phyloP scores from a whole-genome alignment of 2,113 vertebrate genomes.

The Pituophis catenifer region DNA sequence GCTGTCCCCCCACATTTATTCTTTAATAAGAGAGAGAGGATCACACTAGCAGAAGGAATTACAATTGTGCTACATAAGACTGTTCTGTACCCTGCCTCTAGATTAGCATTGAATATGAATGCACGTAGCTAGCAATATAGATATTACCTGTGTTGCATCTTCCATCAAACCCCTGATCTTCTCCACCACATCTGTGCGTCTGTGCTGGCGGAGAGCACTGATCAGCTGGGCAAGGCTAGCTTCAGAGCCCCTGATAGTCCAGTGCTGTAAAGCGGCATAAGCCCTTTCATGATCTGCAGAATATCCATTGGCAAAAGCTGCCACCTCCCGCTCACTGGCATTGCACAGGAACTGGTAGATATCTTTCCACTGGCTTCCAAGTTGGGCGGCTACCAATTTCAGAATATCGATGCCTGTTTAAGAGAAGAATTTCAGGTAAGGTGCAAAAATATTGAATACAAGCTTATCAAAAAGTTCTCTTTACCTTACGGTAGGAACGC shows the following conservation, averaged over 20 bases:
- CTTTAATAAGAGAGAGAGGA: not conserved
- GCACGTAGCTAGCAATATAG: not conserved
- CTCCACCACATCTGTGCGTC: slow-evolving; percentile 93
- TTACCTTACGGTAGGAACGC: not conserved
- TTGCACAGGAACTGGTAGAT: slow-evolving; percentile 92
- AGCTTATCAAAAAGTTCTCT: too few relatives aligned
- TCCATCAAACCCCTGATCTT: slow-evolving; percentile 95
- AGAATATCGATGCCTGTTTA: slow-evolving; percentile 89
- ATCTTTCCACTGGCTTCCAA: slow-evolving; percentile 93
- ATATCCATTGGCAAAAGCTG: slow-evolving; percentile 89
- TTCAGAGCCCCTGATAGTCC: slow-evolving; percentile 89
- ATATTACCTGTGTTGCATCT: slow-evolving; percentile 84
- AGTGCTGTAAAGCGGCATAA: slow-evolving; percentile 92
- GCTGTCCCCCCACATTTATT: not conserved
- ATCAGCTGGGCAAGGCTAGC: slow-evolving; percentile 96
- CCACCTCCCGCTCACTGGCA: slow-evolving; percentile 88
- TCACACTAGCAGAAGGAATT: not conserved
- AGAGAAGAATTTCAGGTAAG: slow-evolving; percentile 39
- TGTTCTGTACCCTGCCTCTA: not conserved
- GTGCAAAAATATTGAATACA: not conserved
- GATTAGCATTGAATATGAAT: not conserved
- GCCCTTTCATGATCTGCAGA: slow-evolving; percentile 85
- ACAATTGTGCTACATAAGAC: not conserved
- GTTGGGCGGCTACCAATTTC: slow-evolving; percentile 89
- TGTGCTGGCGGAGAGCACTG: slow-evolving; percentile 86